These are phyloP conservation scores for Drosophila peninsularis DNA, from an alignment of 2,888 invertebrate genomes.

Conservation along the genomic window DNA sequence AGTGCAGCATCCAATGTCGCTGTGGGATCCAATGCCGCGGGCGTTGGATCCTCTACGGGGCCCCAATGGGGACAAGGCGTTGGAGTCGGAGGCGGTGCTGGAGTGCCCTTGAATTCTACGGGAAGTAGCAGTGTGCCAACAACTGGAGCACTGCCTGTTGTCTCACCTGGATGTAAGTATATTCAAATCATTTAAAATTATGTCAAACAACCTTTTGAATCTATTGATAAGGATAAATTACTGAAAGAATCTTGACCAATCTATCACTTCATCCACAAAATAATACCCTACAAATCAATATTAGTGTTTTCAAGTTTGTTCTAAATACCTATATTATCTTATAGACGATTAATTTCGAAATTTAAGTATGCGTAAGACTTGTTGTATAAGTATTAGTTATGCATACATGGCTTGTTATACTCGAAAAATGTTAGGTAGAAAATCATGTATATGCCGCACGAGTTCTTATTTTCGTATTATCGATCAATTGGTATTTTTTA, in stretches of 20 bases:
- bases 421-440: too few species aligned
- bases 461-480: too few species aligned
- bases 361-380: too few species aligned
- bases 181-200: background rate
- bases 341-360: too few species aligned
- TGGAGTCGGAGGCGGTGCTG: slow-evolving; percentile 81
- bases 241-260: background rate
- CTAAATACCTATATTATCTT: too few species aligned
- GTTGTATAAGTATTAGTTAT: too few species aligned
- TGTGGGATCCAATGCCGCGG: slow-evolving; percentile 56
- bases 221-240: background rate
- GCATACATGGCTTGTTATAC: too few species aligned
- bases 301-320: background rate
- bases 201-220: too few species aligned
- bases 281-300: background rate
- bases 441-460: too few species aligned
- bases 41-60: slow-evolving; percentile 59
- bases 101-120: slow-evolving; percentile 68
- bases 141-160: slow-evolving; percentile 56
- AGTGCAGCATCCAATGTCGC: slow-evolving; percentile 86
- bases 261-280: background rate
- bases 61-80: slow-evolving; percentile 83
- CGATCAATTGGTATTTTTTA: too few species aligned
- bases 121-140: slow-evolving; percentile 67
- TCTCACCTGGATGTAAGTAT: slow-evolving; percentile 68